These are phyloP conservation scores for Dermolepida albohirtum DNA, from an alignment of 2,888 invertebrate species.

Conservation along the genomic window DNA sequence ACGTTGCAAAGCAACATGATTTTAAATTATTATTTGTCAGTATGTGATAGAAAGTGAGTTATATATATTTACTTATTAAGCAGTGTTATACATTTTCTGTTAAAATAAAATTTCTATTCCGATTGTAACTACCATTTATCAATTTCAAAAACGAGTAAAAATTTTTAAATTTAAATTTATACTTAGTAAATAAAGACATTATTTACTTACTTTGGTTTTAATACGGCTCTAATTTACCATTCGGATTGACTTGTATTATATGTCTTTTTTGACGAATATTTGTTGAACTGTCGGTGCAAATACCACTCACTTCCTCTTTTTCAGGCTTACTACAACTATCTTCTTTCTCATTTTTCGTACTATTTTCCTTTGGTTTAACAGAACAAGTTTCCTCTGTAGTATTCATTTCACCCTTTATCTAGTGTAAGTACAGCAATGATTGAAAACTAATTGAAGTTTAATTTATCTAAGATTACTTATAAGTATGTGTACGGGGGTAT, in stretches of 20 bases:
- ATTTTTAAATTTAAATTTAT: too few species aligned
- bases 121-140: too few species aligned
- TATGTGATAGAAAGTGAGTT: too few species aligned
- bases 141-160: too few species aligned
- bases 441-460: not conserved
- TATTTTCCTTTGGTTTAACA: not conserved
- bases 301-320: not conserved
- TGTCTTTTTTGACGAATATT: conserved; percentile 7
- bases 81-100: too few species aligned
- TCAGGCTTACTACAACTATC: not conserved
- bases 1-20: too few species aligned
- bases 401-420: not conserved
- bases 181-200: too few species aligned
- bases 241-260: conserved; percentile 28
- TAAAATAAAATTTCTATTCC: too few species aligned
- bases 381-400: not conserved
- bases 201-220: conserved; percentile 5
- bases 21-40: too few species aligned
- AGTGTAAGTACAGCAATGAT: too few species aligned
- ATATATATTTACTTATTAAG: too few species aligned
- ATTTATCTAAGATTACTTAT: not conserved
- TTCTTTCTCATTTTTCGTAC: not conserved
- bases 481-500: too few species aligned
- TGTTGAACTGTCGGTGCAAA: not conserved
- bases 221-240: conserved; percentile 14